Conservation (phyloP, 2,888 invertebrate genomes). For the Oithona nana region DNA sequence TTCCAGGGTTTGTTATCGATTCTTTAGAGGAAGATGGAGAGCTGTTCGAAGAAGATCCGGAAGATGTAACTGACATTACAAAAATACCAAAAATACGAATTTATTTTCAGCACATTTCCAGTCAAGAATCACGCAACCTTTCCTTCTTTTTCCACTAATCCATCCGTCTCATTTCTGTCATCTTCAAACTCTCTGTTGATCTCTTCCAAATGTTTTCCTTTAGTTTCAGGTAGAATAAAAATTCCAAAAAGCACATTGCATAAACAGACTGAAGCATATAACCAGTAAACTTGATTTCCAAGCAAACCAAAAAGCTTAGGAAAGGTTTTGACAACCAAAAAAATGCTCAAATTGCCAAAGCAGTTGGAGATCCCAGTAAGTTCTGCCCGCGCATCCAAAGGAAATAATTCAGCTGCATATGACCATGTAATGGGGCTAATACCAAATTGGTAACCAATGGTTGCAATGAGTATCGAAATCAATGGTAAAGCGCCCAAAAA, state of each 20-base stretch:
- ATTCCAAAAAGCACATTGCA: not conserved
- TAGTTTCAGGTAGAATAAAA: slow-evolving; percentile 11
- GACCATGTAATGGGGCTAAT: slow-evolving; percentile 13
- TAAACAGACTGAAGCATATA: not conserved
- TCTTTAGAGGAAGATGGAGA: no score
- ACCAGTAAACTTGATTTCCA: not conserved
- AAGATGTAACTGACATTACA: no score
- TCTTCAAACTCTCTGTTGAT: not conserved
- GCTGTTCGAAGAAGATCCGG: no score
- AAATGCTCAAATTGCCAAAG: slow-evolving; percentile 7
- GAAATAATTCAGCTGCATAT: slow-evolving; percentile 11
- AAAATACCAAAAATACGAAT: no score
- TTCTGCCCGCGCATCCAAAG: slow-evolving; percentile 1
- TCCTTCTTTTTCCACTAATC: no score
- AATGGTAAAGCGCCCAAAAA: slow-evolving; percentile 3
- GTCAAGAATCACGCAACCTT: no score
- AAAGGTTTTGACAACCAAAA: slow-evolving; percentile 2
- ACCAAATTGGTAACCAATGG: slow-evolving; percentile 6
- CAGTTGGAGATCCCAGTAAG: not conserved
- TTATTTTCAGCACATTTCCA: no score
- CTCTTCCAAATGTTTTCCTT: slow-evolving; percentile 6
- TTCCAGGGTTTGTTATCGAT: no score
- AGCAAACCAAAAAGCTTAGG: not conserved
- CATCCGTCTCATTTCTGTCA: no score
- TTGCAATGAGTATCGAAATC: not conserved